phyloP scores from a whole-genome alignment of 1,140 invertebrate genomes.

The Cyrtorhinus lividipennis region DNA sequence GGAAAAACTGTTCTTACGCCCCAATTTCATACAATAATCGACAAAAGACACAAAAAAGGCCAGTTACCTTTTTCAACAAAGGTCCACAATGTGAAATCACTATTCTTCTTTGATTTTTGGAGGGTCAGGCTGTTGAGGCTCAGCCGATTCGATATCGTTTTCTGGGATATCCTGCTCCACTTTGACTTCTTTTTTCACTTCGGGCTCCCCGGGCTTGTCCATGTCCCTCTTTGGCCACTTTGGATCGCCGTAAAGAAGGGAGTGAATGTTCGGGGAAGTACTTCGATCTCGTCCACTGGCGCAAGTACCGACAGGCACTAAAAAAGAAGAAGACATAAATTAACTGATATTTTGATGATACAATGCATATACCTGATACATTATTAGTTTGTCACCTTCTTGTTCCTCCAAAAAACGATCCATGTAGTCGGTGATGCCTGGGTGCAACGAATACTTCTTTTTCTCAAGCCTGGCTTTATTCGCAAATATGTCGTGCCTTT shows the following conservation, averaged over 20 bases:
- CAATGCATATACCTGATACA: too few relatives aligned
- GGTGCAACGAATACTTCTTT: slow-evolving; percentile 74
- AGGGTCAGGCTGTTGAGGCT: not conserved
- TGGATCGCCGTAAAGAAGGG: slow-evolving; percentile 44
- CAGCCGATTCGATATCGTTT: not conserved
- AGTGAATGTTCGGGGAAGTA: slow-evolving; percentile 41
- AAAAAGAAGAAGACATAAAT: too few relatives aligned
- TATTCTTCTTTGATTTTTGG: not conserved
- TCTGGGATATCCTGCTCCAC: not conserved
- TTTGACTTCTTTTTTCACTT: not conserved
- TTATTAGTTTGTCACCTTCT: slow-evolving; percentile 34
- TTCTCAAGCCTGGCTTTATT: slow-evolving; percentile 70
- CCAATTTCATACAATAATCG: too few relatives aligned
- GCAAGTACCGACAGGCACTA: not conserved
- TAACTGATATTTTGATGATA: too few relatives aligned
- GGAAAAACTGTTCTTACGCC: too few relatives aligned
- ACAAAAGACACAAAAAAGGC: too few relatives aligned
- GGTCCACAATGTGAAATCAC: too few relatives aligned
- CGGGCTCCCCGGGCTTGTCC: not conserved
- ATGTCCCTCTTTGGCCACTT: slow-evolving; percentile 31
- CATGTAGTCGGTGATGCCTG: slow-evolving; percentile 77
- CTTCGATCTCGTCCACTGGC: slow-evolving; percentile 17
- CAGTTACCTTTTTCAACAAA: too few relatives aligned
- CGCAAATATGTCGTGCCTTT: slow-evolving; percentile 80
- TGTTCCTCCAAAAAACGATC: slow-evolving; percentile 72